Evolutionary conservation across 2,888 invertebrate genomes (phyloP).

Genomic region (Amblyjoppa fuscipennis): DNA sequence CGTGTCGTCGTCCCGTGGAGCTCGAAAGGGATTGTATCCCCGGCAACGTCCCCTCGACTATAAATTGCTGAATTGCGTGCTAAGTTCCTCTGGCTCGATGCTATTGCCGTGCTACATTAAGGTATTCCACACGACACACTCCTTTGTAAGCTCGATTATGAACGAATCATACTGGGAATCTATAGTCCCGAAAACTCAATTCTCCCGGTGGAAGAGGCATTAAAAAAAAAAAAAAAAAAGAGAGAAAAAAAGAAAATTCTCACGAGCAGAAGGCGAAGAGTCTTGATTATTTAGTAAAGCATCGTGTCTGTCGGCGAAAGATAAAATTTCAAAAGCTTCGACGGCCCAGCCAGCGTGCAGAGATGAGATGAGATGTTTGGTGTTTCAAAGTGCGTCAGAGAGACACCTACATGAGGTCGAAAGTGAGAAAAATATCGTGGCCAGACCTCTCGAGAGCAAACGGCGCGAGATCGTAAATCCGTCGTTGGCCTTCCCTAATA

Average conservation of each 20-base stretch:
- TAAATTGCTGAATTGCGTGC: slow-evolving; percentile 69
- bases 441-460: slow-evolving; percentile 51
- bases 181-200: slow-evolving; percentile 26
- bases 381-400: slow-evolving; percentile 46
- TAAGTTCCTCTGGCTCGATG: slow-evolving; percentile 36
- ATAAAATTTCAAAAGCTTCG: slow-evolving; percentile 66
- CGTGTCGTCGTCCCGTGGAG: slow-evolving; percentile 36
- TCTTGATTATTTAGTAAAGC: slow-evolving; percentile 41
- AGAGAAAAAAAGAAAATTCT: slow-evolving; percentile 25
- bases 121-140: slow-evolving; percentile 31
- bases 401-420: slow-evolving; percentile 44
- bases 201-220: neutral
- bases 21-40: slow-evolving; percentile 17
- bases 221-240: slow-evolving; percentile 6
- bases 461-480: slow-evolving; percentile 67
- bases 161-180: neutral
- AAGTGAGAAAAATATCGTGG: slow-evolving; percentile 44
- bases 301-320: slow-evolving; percentile 50
- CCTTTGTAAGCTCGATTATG: slow-evolving; percentile 27
- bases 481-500: slow-evolving; percentile 66
- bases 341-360: slow-evolving; percentile 38
- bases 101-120: slow-evolving; percentile 22
- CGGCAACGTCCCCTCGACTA: slow-evolving; percentile 53
- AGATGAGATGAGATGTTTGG: slow-evolving; percentile 62
- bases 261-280: slow-evolving; percentile 3